Percentiles rank a stretch among this genome's conserved stretches.
Conservation (phyloP, 2,797 vertebrate genomes). For the Saxicola maurus region DNA sequence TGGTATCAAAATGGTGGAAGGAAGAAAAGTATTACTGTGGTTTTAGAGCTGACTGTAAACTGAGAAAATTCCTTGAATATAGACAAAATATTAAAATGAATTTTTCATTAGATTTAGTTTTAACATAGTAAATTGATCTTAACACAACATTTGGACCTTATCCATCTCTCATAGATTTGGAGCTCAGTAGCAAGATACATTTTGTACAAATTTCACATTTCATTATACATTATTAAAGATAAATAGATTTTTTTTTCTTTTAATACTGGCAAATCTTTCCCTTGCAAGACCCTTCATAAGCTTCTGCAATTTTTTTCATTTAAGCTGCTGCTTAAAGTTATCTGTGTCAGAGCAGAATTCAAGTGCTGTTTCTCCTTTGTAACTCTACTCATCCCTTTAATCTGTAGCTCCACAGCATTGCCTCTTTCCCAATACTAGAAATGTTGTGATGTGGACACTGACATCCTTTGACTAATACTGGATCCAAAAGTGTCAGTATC, state of each 20-base stretch:
- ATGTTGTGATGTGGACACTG: background rate
- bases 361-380: background rate
- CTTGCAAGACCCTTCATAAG: background rate
- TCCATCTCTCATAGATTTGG: background rate
- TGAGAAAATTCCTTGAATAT: background rate
- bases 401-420: background rate
- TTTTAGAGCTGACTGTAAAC: background rate
- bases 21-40: background rate
- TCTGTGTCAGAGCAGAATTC: background rate
- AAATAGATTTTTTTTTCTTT: background rate
- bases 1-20: background rate
- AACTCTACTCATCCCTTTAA: background rate
- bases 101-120: background rate
- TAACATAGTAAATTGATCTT: background rate
- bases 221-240: background rate
- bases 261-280: background rate
- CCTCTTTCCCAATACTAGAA: background rate
- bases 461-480: background rate
- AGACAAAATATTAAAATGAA: background rate
- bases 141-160: background rate
- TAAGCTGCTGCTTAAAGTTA: background rate
- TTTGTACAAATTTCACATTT: background rate
- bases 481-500: background rate
- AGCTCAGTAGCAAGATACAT: background rate
- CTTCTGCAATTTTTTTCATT: rapidly evolving